Conservation (phyloP, 2,888 invertebrate genomes). For the Leptarthrus brevirostris region DNA sequence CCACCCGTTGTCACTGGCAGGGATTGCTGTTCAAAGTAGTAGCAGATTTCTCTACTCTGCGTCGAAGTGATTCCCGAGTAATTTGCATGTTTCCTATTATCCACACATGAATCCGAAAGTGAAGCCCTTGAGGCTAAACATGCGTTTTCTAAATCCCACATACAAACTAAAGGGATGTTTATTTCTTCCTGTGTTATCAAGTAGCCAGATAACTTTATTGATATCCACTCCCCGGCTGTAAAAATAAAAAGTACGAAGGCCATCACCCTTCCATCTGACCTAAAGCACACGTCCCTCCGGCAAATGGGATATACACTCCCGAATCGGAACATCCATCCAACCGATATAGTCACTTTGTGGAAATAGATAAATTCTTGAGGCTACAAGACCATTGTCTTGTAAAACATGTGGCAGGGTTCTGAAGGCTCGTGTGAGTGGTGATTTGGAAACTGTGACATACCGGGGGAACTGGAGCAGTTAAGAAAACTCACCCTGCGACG, state of each 20-base stretch:
- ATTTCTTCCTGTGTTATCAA: slow-evolving; percentile 49
- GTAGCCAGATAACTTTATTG: slow-evolving; percentile 52
- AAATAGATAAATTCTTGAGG: slow-evolving; percentile 53
- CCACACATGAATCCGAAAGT: slow-evolving; percentile 27
- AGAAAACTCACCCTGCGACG: slow-evolving; percentile 20
- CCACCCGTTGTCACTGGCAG: slow-evolving; percentile 12
- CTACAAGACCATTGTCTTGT: slow-evolving; percentile 54
- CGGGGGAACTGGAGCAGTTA: neutral
- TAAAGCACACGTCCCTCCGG: neutral
- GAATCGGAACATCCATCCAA: slow-evolving; percentile 3
- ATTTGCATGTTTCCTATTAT: slow-evolving; percentile 40
- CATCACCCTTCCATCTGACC: slow-evolving; percentile 32
- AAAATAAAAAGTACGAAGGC: slow-evolving; percentile 41
- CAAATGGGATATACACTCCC: slow-evolving; percentile 4
- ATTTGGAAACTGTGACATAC: slow-evolving; percentile 8
- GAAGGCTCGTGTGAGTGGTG: slow-evolving; percentile 9
- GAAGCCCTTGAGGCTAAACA: slow-evolving; percentile 38
- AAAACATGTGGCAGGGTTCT: slow-evolving; percentile 47
- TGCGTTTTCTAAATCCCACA: slow-evolving; percentile 9
- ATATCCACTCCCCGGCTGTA: slow-evolving; percentile 51
- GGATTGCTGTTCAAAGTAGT: neutral
- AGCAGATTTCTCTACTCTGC: neutral
- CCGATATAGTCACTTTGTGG: slow-evolving; percentile 53
- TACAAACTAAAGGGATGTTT: slow-evolving; percentile 41
- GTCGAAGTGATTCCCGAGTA: slow-evolving; percentile 41